Percentiles rank a stretch among this genome's conserved stretches.
Evolutionary conservation across 2,888 invertebrate species (phyloP).

Genomic region (Sphaeridia pumilis): DNA sequence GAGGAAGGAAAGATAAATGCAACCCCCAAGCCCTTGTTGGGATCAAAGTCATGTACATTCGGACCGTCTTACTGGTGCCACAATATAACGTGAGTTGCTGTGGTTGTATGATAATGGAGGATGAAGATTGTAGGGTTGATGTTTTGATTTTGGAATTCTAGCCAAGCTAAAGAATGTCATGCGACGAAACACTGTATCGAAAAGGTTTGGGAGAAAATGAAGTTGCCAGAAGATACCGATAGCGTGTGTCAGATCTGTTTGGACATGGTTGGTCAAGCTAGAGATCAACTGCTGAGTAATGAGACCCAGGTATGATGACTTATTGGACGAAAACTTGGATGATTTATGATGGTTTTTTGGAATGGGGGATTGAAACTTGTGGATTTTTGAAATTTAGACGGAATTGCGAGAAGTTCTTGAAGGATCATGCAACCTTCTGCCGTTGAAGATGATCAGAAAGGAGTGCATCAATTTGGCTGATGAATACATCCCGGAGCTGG

Average conservation of each 20-base stretch:
- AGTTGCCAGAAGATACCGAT: constrained; percentile 58
- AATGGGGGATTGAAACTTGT: no score
- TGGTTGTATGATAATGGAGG: no score
- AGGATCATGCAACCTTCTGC: constrained; percentile 71
- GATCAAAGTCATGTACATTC: constrained; percentile 39
- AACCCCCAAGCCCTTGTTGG: constrained; percentile 18
- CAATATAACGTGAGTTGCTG: constrained; percentile 43
- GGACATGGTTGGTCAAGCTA: constrained; percentile 76
- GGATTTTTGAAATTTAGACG: no score
- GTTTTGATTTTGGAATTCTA: no score
- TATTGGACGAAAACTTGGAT: no score
- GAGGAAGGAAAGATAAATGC: background rate
- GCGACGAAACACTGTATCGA: constrained; percentile 68
- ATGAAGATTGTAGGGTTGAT: no score
- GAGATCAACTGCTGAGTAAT: constrained; percentile 76
- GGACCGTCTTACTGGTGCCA: constrained; percentile 44
- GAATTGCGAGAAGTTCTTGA: constrained; percentile 76
- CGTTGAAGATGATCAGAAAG: constrained; percentile 55
- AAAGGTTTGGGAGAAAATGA: constrained; percentile 58
- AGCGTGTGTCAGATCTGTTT: constrained; percentile 73
- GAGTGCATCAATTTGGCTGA: constrained; percentile 71
- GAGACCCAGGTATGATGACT: constrained; percentile 74
- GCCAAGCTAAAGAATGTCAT: constrained; percentile 63
- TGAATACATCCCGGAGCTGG: constrained; percentile 71
- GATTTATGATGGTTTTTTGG: no score